Percentiles rank a stretch among this genome's conserved stretches.
These are phyloP conservation scores for Pygocentrus nattereri DNA, from an alignment of 2,797 vertebrate genomes.

Conservation along the genomic window DNA sequence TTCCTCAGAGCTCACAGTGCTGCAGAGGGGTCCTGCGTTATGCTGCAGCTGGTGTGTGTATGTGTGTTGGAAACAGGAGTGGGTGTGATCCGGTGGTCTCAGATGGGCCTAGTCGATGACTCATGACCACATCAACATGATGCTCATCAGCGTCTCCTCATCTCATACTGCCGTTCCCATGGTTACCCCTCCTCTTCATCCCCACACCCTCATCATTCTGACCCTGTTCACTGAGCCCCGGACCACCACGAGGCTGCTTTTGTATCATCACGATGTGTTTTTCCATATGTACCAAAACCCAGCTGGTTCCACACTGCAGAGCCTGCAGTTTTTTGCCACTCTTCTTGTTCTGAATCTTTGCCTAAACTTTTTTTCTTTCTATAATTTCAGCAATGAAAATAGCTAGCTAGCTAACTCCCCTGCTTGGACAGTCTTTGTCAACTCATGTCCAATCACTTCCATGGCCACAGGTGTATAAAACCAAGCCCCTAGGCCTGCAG, in stretches of 20 bases:
- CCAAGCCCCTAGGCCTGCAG: too few relatives aligned
- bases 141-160: conserved; percentile 6
- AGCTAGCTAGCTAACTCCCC: too few relatives aligned
- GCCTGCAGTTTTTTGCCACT: too few relatives aligned
- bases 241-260: background rate
- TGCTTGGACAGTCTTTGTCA: too few relatives aligned
- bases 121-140: conserved; percentile 41
- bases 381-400: too few relatives aligned
- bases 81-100: conserved; percentile 29
- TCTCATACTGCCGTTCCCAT: conserved; percentile 61
- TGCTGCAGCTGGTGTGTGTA: background rate
- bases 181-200: conserved; percentile 59
- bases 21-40: background rate
- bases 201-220: conserved; percentile 35
- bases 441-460: too few relatives aligned
- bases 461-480: too few relatives aligned
- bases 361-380: too few relatives aligned
- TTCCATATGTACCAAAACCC: background rate
- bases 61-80: conserved; percentile 19
- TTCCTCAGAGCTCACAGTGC: background rate
- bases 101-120: conserved; percentile 39
- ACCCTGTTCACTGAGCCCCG: conserved; percentile 42
- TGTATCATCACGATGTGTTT: background rate
- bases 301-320: too few relatives aligned
- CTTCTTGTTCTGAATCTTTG: too few relatives aligned